These are phyloP conservation scores for Aspidiotus rigidus DNA, from an alignment of 2,888 invertebrate species.

Conservation along the genomic window DNA sequence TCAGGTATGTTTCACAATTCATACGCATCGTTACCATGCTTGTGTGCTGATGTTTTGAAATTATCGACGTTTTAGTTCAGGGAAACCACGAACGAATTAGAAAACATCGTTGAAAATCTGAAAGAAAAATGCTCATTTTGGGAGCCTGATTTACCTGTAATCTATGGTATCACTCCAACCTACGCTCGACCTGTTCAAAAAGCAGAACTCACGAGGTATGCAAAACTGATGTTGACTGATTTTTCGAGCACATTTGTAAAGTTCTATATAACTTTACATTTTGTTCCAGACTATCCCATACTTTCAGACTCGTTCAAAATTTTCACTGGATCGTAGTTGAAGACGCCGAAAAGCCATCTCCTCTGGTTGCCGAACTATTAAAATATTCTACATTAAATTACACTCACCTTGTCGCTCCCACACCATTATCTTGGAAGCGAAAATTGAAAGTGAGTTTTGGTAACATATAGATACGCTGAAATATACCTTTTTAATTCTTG, in stretches of 20 bases:
- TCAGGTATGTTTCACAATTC: conserved; percentile 11
- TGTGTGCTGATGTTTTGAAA: not conserved
- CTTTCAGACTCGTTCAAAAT: conserved; percentile 74
- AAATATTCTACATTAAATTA: conserved; percentile 53
- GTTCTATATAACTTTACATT: not conserved
- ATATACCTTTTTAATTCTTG: too few relatives aligned
- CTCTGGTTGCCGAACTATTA: conserved; percentile 63
- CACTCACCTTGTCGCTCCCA: conserved; percentile 57
- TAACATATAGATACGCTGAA: not conserved
- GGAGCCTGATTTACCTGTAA: conserved; percentile 52
- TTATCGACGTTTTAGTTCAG: conserved; percentile 35
- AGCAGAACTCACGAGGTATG: conserved; percentile 78
- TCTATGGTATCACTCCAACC: conserved; percentile 89
- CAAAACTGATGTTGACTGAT: conserved; percentile 7
- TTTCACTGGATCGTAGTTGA: conserved; percentile 91
- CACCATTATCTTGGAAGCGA: conserved; percentile 60
- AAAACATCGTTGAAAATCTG: conserved; percentile 35
- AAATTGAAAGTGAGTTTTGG: conserved; percentile 46
- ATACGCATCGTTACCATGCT: not conserved
- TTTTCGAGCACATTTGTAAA: not conserved
- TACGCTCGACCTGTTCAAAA: conserved; percentile 80
- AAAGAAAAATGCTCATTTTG: conserved; percentile 37
- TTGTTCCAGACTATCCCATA: conserved; percentile 65
- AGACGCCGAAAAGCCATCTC: conserved; percentile 62
- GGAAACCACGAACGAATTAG: conserved; percentile 37